Conservation (phyloP, 2,113 vertebrate genomes). For the Sapajus apella region DNA sequence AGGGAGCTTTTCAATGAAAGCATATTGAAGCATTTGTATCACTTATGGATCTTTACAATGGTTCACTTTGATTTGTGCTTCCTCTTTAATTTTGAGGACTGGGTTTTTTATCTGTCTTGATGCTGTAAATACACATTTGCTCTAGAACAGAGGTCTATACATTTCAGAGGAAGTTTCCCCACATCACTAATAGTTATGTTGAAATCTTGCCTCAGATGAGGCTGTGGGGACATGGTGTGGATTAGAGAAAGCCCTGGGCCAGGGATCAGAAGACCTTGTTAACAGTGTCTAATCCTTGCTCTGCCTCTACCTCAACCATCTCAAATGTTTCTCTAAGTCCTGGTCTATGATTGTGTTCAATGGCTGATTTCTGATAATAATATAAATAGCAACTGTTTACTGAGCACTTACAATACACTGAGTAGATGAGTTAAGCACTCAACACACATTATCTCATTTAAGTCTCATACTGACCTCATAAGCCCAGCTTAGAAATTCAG, state of each 20-base stretch:
- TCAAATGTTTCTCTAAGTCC: background rate
- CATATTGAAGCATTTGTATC: slow-evolving; percentile 30
- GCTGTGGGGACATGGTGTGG: background rate
- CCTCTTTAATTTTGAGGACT: slow-evolving; percentile 42
- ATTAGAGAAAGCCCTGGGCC: background rate
- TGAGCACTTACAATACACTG: background rate
- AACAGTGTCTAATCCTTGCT: background rate
- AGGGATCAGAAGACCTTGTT: background rate
- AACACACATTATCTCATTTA: background rate
- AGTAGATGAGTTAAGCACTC: background rate
- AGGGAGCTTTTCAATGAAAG: slow-evolving; percentile 56
- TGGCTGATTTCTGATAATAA: background rate
- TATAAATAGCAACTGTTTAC: background rate
- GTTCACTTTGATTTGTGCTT: slow-evolving; percentile 62
- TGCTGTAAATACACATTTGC: background rate
- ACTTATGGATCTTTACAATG: slow-evolving; percentile 56
- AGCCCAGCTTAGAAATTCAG: background rate
- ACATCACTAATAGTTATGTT: background rate
- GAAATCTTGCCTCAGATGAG: background rate
- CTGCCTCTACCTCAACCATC: background rate
- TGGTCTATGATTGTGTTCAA: background rate
- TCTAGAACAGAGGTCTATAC: background rate
- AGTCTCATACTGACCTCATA: background rate
- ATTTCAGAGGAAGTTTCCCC: background rate
- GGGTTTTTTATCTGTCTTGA: background rate